phyloP scores from a whole-genome alignment of 2,113 vertebrate species.

The Onychostoma macrolepis region DNA sequence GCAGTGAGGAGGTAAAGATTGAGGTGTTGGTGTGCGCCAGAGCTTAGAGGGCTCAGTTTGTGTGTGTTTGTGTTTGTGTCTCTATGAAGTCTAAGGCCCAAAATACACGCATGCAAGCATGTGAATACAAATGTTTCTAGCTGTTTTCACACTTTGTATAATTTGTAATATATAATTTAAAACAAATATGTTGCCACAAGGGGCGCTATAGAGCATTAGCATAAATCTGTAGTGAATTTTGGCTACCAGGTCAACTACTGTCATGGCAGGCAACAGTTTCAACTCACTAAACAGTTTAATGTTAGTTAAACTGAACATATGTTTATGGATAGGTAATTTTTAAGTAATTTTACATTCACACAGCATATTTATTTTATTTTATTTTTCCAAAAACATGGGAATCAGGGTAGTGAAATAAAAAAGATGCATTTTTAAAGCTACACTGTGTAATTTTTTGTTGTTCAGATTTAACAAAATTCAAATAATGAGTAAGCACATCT shows the following conservation, averaged over 20 bases:
- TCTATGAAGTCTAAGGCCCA: background rate
- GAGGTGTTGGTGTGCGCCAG: conserved; percentile 12
- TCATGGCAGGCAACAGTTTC: background rate
- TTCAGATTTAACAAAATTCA: background rate
- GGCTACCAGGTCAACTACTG: background rate
- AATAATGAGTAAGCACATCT: too few species aligned
- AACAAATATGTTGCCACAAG: background rate
- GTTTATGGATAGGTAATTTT: background rate
- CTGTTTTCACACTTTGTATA: background rate
- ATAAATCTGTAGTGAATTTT: background rate
- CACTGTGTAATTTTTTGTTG: too few species aligned
- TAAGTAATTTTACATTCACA: background rate
- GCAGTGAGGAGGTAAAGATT: conserved; percentile 2
- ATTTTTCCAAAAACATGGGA: background rate
- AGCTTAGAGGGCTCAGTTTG: conserved; percentile 24
- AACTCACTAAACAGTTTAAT: background rate
- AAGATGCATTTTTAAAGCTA: background rate
- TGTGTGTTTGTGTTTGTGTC: conserved; percentile 29
- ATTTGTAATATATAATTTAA: background rate
- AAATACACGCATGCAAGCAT: background rate
- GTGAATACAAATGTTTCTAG: background rate
- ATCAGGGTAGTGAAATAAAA: background rate
- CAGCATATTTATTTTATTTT: background rate
- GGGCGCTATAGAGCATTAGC: background rate
- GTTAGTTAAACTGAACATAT: background rate